phyloP scores from a whole-genome alignment of 2,888 invertebrate genomes.

The Dendrolimus pini region DNA sequence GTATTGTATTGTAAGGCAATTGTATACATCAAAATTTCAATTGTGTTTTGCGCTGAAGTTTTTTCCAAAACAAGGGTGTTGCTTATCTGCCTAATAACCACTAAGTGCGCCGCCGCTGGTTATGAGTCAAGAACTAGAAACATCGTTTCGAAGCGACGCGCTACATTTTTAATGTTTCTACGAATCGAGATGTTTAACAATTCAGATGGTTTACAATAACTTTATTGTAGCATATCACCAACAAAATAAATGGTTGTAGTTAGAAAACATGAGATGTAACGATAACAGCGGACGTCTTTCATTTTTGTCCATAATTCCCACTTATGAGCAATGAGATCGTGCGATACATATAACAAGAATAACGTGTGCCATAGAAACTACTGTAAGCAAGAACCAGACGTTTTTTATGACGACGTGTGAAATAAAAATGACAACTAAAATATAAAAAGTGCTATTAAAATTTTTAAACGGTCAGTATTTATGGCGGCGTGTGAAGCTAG shows the following conservation, averaged over 20 bases:
- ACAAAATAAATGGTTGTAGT: neutral
- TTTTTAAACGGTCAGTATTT: constrained; percentile 22
- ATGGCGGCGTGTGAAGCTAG: constrained; percentile 17
- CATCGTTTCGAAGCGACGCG: no score
- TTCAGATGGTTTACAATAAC: neutral
- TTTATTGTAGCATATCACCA: neutral
- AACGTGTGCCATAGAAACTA: neutral
- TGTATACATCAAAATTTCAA: constrained; percentile 51
- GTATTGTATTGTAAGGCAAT: constrained; percentile 59
- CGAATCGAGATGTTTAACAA: neutral
- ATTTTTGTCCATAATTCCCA: neutral
- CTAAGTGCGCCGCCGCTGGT: neutral
- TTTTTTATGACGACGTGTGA: constrained; percentile 19
- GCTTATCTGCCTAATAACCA: neutral
- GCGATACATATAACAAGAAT: neutral
- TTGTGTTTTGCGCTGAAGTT: constrained; percentile 33
- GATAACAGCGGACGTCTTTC: neutral
- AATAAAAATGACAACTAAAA: constrained; percentile 21
- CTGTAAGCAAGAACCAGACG: neutral
- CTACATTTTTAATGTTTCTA: neutral
- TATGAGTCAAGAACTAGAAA: neutral
- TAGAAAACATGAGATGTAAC: neutral
- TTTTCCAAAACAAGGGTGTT: constrained; percentile 34
- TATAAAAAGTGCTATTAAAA: constrained; percentile 22
- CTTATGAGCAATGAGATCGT: neutral